Percentiles rank a stretch among this genome's conserved stretches.
These are phyloP conservation scores for Euthynnus affinis DNA, from an alignment of 2,797 vertebrate species.

Conservation along the genomic window DNA sequence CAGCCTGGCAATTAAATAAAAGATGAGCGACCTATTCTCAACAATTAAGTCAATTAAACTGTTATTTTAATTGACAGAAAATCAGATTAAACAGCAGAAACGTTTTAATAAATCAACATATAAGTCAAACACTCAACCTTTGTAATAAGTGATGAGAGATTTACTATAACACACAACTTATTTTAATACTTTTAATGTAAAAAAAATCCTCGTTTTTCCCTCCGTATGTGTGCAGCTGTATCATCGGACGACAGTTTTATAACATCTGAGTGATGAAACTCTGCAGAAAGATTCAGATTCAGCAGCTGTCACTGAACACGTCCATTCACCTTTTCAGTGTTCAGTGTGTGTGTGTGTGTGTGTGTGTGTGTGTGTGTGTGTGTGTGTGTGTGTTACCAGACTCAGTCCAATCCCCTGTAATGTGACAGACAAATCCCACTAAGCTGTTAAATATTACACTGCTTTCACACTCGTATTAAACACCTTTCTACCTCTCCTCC, in stretches of 20 bases:
- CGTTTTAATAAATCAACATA: too few species aligned
- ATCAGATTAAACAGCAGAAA: too few species aligned
- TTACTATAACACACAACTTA: too few species aligned
- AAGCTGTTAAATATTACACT: slow-evolving; percentile 82
- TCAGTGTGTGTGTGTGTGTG: slow-evolving; percentile 27
- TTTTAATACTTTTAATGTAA: too few species aligned
- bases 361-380: slow-evolving; percentile 43
- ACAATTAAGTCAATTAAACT: too few species aligned
- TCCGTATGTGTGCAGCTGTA: not conserved
- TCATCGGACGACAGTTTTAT: slow-evolving; percentile 28
- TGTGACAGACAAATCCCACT: slow-evolving; percentile 81
- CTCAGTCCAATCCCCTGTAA: slow-evolving; percentile 71
- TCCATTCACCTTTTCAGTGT: slow-evolving; percentile 41
- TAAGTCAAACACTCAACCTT: too few species aligned
- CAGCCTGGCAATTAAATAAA: not conserved
- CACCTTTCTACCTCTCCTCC: slow-evolving; percentile 69
- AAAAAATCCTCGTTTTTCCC: not conserved
- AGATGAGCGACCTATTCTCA: not conserved
- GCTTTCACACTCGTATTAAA: slow-evolving; percentile 78
- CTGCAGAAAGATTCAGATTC: slow-evolving; percentile 48
- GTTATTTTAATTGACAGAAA: too few species aligned
- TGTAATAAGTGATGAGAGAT: too few species aligned
- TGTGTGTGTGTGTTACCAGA: slow-evolving; percentile 44
- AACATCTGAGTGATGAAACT: slow-evolving; percentile 36
- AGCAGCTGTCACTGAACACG: slow-evolving; percentile 45